phyloP scores from a whole-genome alignment of 1,140 invertebrate species.

The Drosophila elegans region DNA sequence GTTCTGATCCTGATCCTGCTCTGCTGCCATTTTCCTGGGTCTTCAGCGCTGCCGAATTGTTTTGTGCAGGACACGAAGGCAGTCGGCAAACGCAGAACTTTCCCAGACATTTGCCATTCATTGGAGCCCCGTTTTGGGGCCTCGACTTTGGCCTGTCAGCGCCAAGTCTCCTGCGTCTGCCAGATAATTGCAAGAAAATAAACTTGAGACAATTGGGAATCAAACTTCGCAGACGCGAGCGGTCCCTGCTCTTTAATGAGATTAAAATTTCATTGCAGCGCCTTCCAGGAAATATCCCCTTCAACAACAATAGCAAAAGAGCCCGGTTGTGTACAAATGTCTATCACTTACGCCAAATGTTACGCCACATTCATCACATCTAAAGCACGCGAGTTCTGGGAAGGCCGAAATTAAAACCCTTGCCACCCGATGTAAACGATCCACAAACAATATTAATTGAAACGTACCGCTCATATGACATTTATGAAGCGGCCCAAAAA shows the following conservation, averaged over 20 bases:
- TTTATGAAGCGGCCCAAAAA: conserved; percentile 67
- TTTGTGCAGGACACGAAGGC: conserved; percentile 9
- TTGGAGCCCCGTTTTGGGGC: conserved; percentile 19
- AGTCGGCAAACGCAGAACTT: conserved; percentile 33
- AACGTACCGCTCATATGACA: conserved; percentile 75
- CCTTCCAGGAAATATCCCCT: conserved; percentile 22
- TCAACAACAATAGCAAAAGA: conserved; percentile 8
- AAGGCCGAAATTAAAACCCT: conserved; percentile 31
- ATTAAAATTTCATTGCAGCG: conserved; percentile 65
- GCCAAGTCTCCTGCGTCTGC: conserved; percentile 19
- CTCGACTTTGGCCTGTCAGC: conserved; percentile 35
- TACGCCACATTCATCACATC: conserved; percentile 66
- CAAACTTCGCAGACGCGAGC: conserved; percentile 64
- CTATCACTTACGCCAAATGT: conserved; percentile 62
- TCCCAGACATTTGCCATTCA: conserved; percentile 60
- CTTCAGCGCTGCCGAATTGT: conserved; percentile 30
- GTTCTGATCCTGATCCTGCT: conserved; percentile 9
- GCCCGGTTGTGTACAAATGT: conserved; percentile 48
- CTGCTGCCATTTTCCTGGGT: conserved; percentile 16
- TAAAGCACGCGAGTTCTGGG: conserved; percentile 55
- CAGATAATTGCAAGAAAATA: conserved; percentile 70
- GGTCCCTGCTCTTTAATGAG: conserved; percentile 16
- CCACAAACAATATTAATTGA: conserved; percentile 78
- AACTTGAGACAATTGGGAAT: conserved; percentile 71
- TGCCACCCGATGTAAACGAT: conserved; percentile 39